A percentile compares a stretch with the other conserved stretches of the same genome.
phyloP scores from a whole-genome alignment of 1,140 invertebrate genomes.

The Apis laboriosa region DNA sequence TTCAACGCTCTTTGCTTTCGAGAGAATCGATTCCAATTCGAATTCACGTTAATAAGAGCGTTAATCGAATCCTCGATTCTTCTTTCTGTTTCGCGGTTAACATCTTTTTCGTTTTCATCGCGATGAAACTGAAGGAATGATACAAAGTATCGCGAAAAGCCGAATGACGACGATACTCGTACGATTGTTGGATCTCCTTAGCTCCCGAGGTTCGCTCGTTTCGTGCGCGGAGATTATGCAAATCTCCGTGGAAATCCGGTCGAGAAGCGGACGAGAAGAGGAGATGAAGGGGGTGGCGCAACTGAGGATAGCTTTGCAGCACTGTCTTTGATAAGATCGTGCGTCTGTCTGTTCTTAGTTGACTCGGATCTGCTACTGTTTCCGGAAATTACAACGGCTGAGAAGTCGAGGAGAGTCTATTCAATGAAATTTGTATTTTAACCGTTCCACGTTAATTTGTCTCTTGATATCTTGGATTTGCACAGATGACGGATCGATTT shows the following conservation, averaged over 20 bases:
- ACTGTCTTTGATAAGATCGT: conserved; percentile 30
- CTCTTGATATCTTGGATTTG: too few relatives aligned
- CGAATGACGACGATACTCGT: conserved; percentile 8
- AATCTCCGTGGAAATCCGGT: conserved; percentile 42
- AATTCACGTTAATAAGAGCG: conserved; percentile 1
- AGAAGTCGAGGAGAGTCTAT: neutral
- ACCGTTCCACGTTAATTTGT: too few relatives aligned
- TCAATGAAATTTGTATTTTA: conserved; percentile 13
- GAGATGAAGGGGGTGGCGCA: neutral
- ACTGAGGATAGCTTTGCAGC: conserved; percentile 40
- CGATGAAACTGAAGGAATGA: neutral
- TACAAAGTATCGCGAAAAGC: neutral
- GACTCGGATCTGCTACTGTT: neutral
- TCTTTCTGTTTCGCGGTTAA: neutral
- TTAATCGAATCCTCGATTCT: neutral
- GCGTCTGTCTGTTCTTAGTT: conserved; percentile 10
- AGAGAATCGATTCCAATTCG: neutral
- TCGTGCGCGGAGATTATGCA: conserved; percentile 55
- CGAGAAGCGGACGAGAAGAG: conserved; percentile 3
- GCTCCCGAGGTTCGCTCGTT: conserved; percentile 9
- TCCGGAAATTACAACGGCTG: conserved; percentile 24
- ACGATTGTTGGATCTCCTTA: neutral
- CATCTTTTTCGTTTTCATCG: neutral
- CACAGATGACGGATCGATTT: too few relatives aligned
- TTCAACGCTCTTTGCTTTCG: neutral